Conservation (phyloP, 2,888 invertebrate genomes). For the Parasteatoda lunata region DNA sequence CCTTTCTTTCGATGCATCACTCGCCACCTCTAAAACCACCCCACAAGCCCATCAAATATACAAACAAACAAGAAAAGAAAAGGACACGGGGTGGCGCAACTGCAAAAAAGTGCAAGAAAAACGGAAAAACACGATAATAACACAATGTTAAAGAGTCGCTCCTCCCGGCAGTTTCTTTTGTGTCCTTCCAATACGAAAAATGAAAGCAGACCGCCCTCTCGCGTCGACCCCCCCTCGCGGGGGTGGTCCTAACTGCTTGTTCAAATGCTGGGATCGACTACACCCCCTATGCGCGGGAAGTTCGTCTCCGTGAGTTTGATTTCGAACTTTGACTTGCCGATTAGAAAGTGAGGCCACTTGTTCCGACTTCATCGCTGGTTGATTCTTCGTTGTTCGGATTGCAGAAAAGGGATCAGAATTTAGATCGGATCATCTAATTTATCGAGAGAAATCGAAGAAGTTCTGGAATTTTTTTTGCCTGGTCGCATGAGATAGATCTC, state of each 20-base stretch:
- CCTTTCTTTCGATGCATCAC: slow-evolving; percentile 38
- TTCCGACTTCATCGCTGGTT: neutral
- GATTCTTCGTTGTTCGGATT: too few relatives aligned
- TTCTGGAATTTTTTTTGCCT: too few relatives aligned
- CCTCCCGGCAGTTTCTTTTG: slow-evolving; percentile 21
- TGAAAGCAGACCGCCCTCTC: slow-evolving; percentile 14
- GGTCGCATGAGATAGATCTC: too few relatives aligned
- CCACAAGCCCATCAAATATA: slow-evolving; percentile 7
- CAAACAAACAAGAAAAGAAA: slow-evolving; percentile 38
- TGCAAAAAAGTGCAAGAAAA: neutral
- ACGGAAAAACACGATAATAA: neutral
- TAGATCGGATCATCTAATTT: too few relatives aligned
- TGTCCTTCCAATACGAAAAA: slow-evolving; percentile 16
- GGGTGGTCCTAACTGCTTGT: slow-evolving; percentile 15
- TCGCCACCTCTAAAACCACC: neutral
- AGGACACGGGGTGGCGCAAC: neutral
- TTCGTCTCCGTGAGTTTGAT: slow-evolving; percentile 12
- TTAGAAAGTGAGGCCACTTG: neutral
- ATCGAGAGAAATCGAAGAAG: too few relatives aligned
- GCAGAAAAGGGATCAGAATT: too few relatives aligned
- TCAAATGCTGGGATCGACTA: neutral
- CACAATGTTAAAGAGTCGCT: neutral
- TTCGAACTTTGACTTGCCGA: neutral
- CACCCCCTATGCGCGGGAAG: slow-evolving; percentile 29
- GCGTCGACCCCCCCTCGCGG: slow-evolving; percentile 22